Base-by-base conservation (phyloP, 2,888 invertebrate species). In the Erebia palarica region DNA sequence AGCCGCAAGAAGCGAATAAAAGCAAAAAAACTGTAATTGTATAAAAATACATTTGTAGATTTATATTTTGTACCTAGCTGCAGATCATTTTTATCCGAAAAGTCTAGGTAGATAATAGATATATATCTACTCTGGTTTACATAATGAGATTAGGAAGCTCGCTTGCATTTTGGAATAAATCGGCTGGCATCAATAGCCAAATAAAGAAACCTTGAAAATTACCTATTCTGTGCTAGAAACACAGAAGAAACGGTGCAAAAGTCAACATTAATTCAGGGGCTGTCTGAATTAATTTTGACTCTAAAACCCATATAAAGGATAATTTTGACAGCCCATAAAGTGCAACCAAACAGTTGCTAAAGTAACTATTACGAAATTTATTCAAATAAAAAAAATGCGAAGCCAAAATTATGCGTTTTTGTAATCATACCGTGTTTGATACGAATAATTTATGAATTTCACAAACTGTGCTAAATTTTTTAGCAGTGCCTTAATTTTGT, bases 381-480 rank as follows among this genome's bases (percentile, higher is more conserved):
- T 55, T 55, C 10, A 10, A 42, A 60, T 60, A 18, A 58, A 58
- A 47, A 63, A 66, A 58, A 1, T n/a, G n/a, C 57, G 27, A 13
- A 27, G 14, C 14, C 14, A 66, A 66, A 59, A 67, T 59, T 9
- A 67, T 16, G 58, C 36, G 49, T 47, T 67, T 58, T 58, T 59
- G 64, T 16, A 49, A 36, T 55, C 65, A 47, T 66, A 47, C 49
- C 59, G 16, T 49, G 27, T 59, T 59, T 36, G 58, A 59, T 67
- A n/a, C 59, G n/a, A 66, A 57, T 58, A 47, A 36, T 7, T 36
- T 36, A 36, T 36, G 36, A 36, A 18, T 66, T 66, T 66, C 58
- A 66, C 47, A 66, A 67, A 59, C 59, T 49, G 59, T 58, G 16
- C 53, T 27, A 36, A 65, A 14, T 65, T 67, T 66, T 59, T n/a